Evolutionary conservation across 1,140 invertebrate species (phyloP).

Genomic region (Drosophila lacertosa): DNA sequence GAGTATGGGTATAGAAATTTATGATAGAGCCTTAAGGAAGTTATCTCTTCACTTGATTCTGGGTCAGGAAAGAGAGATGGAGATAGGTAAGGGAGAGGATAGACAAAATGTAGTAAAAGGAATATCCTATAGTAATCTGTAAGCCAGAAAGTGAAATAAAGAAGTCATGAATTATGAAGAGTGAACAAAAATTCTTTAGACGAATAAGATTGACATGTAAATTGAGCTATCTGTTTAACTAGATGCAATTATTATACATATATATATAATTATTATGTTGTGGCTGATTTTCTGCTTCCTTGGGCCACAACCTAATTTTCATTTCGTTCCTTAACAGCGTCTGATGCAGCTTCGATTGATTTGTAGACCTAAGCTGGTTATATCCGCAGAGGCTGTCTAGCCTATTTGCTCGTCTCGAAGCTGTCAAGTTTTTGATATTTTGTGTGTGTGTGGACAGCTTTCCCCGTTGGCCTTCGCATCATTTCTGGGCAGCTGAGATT

Average conservation of each 20-base stretch:
- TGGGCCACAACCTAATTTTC: constrained; percentile 22
- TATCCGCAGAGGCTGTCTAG: background rate
- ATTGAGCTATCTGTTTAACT: constrained; percentile 14
- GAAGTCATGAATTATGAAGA: no score
- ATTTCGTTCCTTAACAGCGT: constrained; percentile 7
- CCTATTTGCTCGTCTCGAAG: constrained; percentile 1
- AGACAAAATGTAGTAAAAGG: background rate
- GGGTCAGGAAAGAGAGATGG: no score
- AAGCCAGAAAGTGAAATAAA: background rate
- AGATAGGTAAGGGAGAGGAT: background rate
- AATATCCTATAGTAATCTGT: background rate
- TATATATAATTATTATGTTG: constrained; percentile 20
- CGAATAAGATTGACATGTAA: constrained; percentile 23
- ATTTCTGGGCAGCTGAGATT: constrained; percentile 10
- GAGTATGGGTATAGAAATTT: background rate
- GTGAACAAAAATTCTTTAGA: no score
- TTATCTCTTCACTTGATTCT: no score
- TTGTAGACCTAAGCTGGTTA: constrained; percentile 20
- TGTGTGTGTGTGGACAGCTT: constrained; percentile 15
- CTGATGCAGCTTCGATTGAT: constrained; percentile 30
- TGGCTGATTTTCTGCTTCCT: constrained; percentile 20
- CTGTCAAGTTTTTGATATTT: constrained; percentile 4
- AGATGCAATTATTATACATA: no score
- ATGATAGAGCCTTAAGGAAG: no score
- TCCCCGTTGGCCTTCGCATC: constrained; percentile 12